These are phyloP conservation scores for Chironomus tentans DNA, from an alignment of 2,888 invertebrate species.

Conservation along the genomic window DNA sequence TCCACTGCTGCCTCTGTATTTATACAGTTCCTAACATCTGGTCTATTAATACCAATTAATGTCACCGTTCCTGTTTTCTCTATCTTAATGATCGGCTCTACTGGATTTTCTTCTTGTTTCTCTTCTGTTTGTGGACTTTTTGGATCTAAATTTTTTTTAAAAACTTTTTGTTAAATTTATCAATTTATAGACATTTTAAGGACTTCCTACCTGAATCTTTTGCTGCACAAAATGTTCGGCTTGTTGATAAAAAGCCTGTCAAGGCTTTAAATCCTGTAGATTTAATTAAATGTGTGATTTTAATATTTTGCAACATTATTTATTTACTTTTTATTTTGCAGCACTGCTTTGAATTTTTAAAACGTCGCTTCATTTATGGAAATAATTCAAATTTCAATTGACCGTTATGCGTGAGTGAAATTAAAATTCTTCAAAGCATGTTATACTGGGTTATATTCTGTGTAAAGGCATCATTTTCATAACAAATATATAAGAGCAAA, in stretches of 20 bases:
- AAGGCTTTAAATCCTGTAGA: neutral
- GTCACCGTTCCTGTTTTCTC: conserved; percentile 59
- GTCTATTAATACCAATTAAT: conserved; percentile 80
- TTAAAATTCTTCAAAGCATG: too few relatives aligned
- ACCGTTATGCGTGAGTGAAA: too few relatives aligned
- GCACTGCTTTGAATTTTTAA: too few relatives aligned
- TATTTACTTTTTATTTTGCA: too few relatives aligned
- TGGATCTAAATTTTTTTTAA: neutral
- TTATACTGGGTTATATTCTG: too few relatives aligned
- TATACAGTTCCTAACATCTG: conserved; percentile 73
- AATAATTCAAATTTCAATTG: too few relatives aligned
- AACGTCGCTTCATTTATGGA: too few relatives aligned
- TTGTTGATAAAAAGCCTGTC: neutral
- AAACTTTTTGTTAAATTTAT: neutral
- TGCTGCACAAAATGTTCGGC: neutral
- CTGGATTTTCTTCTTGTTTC: neutral
- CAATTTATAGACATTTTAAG: neutral
- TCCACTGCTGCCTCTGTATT: conserved; percentile 58
- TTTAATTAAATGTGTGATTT: neutral
- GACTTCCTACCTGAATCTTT: neutral
- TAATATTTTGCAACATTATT: neutral
- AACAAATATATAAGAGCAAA: too few relatives aligned
- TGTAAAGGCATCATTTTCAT: too few relatives aligned
- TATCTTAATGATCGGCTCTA: conserved; percentile 37
- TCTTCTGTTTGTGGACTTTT: neutral